These are phyloP conservation scores for Andrena praecox DNA, from an alignment of 2,888 invertebrate genomes.

Conservation along the genomic window DNA sequence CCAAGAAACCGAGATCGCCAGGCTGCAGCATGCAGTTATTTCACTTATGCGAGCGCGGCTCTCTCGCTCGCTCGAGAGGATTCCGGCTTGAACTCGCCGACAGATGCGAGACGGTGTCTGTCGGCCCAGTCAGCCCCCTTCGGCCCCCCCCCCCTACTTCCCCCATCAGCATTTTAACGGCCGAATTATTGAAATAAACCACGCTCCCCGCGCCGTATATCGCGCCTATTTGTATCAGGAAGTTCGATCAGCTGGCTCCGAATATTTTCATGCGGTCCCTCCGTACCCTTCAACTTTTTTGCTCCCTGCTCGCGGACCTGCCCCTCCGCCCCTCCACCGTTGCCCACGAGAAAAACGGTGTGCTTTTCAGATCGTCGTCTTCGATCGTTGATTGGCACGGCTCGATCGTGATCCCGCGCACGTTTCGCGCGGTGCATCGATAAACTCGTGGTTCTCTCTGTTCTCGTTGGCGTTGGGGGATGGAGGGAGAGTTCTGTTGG, in stretches of 20 bases:
- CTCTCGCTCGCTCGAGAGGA: constrained; percentile 56
- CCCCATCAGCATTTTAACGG: constrained; percentile 81
- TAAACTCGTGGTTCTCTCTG: constrained; percentile 18
- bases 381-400: constrained; percentile 14
- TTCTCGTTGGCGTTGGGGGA: not conserved
- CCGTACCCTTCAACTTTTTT: constrained; percentile 4
- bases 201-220: constrained; percentile 29
- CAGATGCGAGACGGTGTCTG: constrained; percentile 75
- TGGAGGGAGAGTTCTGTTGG: not conserved
- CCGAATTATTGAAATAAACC: constrained; percentile 82
- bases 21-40: constrained; percentile 67
- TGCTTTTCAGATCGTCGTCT: constrained; percentile 9
- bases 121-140: constrained; percentile 43
- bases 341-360: not conserved
- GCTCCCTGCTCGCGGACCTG: not conserved
- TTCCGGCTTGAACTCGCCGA: constrained; percentile 73
- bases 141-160: constrained; percentile 55
- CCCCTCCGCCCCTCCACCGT: not conserved
- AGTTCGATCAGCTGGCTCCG: constrained; percentile 46
- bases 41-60: constrained; percentile 76
- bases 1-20: constrained; percentile 70
- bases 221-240: constrained; percentile 63
- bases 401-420: constrained; percentile 29
- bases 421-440: constrained; percentile 20
- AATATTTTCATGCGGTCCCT: constrained; percentile 30